A percentile compares a stretch with the other conserved stretches of the same genome.
These are phyloP conservation scores for Delphinus delphis DNA, from an alignment of 2,113 vertebrate genomes.

Conservation along the genomic window DNA sequence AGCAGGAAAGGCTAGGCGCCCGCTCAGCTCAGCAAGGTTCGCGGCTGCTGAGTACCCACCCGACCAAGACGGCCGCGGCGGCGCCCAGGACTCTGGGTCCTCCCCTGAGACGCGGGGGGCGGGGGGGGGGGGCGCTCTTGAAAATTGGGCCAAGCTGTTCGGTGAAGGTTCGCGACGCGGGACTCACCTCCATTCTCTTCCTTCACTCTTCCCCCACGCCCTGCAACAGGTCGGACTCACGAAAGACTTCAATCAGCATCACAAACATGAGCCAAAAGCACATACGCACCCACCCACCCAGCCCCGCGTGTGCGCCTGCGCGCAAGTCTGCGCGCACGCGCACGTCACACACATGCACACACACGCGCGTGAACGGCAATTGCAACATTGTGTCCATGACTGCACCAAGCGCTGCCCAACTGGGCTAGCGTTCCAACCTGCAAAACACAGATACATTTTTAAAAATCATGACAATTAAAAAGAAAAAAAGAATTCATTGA, in stretches of 20 bases:
- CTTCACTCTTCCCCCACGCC: constrained; percentile 53
- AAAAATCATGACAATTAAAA: constrained; percentile 70
- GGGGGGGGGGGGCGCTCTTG: constrained; percentile 86
- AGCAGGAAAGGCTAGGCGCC: constrained; percentile 85
- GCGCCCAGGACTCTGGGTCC: constrained; percentile 85
- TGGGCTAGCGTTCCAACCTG: constrained; percentile 71
- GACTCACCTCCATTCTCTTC: constrained; percentile 74
- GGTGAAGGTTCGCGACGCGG: constrained; percentile 84
- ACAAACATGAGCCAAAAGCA: constrained; percentile 91
- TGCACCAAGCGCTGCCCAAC: constrained; percentile 76
- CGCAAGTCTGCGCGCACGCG: neutral
- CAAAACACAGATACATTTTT: constrained; percentile 70
- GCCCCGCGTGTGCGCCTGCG: neutral
- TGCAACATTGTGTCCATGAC: constrained; percentile 82
- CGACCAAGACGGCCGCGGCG: constrained; percentile 80
- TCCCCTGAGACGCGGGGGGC: constrained; percentile 81
- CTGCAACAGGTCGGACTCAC: constrained; percentile 78
- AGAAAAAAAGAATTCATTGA: constrained; percentile 78
- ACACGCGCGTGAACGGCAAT: constrained; percentile 85
- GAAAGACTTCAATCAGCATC: constrained; percentile 80
- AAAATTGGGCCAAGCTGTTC: constrained; percentile 79
- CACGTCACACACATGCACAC: neutral
- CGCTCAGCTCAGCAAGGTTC: constrained; percentile 86
- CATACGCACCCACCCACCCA: neutral
- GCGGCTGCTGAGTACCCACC: constrained; percentile 82